Conservation (phyloP, 2,888 invertebrate species). For the Drosophila gaucha region DNA sequence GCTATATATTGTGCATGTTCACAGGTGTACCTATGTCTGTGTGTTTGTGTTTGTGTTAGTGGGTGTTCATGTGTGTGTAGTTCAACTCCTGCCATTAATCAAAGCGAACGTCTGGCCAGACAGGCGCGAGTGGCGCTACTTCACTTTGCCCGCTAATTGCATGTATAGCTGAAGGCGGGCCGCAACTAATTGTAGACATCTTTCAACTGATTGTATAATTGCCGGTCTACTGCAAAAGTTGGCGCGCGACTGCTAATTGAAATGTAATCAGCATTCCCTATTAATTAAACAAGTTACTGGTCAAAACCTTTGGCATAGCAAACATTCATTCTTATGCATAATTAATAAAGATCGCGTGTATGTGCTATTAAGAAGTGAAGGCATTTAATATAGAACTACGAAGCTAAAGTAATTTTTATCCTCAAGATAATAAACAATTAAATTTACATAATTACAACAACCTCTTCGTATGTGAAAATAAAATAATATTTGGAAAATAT, state of each 20-base stretch:
- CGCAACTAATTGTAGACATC: conserved; percentile 64
- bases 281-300: conserved; percentile 32
- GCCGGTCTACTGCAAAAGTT: conserved; percentile 41
- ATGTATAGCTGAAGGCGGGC: conserved; percentile 43
- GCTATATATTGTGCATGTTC: conserved; percentile 25
- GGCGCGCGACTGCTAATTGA: conserved; percentile 54
- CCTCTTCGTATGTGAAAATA: too few species aligned
- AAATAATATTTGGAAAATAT: too few species aligned
- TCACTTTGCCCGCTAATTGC: conserved; percentile 62
- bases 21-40: conserved; percentile 15
- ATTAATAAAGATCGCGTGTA: background rate
- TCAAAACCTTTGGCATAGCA: background rate
- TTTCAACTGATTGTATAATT: conserved; percentile 66
- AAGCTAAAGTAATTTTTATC: too few species aligned
- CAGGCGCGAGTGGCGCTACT: conserved; percentile 64
- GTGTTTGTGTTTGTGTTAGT: background rate
- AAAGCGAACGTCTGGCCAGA: conserved; percentile 58
- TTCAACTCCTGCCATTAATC: conserved; percentile 63
- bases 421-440: too few species aligned
- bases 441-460: too few species aligned
- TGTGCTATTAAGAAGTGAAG: background rate
- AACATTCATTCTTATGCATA: background rate
- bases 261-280: conserved; percentile 54
- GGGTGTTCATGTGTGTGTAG: conserved; percentile 8
- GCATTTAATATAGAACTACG: background rate